A percentile compares a stretch with the other conserved stretches of the same genome.
Conservation (phyloP, 2,797 vertebrate species). For the Schizothorax lantsangensis region DNA sequence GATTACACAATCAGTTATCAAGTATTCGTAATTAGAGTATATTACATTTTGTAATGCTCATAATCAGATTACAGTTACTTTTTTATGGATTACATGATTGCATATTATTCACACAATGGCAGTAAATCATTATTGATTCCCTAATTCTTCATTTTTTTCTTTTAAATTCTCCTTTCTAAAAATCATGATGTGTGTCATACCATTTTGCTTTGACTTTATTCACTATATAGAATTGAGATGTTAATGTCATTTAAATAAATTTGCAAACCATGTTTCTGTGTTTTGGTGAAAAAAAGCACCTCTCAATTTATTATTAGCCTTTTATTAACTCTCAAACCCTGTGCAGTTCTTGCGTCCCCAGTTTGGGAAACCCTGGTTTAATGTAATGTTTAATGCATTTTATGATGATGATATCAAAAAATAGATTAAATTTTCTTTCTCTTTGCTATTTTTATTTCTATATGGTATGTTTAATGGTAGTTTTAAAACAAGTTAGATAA, state of each 20-base stretch:
- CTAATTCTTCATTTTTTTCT: not conserved
- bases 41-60: not conserved
- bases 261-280: no score
- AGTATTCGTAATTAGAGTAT: no score
- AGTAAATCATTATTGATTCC: not conserved
- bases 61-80: not conserved
- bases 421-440: no score
- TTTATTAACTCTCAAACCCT: not conserved
- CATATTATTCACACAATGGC: not conserved
- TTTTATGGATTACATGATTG: not conserved
- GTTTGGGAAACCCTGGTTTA: not conserved
- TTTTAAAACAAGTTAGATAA: not conserved
- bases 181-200: not conserved
- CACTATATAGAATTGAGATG: not conserved
- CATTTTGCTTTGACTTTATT: not conserved
- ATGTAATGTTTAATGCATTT: not conserved
- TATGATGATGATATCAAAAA: not conserved
- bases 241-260: not conserved
- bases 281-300: not conserved
- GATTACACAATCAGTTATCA: not conserved
- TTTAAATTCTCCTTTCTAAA: not conserved
- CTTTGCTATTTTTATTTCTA: not conserved
- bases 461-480: not conserved
- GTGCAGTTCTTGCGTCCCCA: not conserved
- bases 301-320: not conserved